A percentile compares a stretch with the other conserved stretches of the same genome.
Conservation (phyloP, 2,888 invertebrate species). For the Coecobrya sp. region DNA sequence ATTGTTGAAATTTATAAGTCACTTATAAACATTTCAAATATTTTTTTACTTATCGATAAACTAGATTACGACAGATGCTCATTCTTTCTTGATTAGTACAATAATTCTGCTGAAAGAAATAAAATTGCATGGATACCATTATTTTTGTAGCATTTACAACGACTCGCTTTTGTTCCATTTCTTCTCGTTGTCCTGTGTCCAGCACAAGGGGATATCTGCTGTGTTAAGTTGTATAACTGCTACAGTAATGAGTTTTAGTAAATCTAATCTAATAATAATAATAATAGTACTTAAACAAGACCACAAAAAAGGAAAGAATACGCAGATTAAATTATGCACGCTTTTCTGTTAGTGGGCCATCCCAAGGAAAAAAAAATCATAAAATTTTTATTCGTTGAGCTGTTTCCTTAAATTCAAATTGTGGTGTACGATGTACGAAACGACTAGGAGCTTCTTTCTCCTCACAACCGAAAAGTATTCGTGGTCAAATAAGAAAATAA, state of each 20-base stretch:
- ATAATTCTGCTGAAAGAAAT: background rate
- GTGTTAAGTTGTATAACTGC: too few relatives aligned
- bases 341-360: background rate
- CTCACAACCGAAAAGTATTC: background rate
- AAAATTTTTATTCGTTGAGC: conserved; percentile 1
- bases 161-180: background rate
- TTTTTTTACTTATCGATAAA: background rate
- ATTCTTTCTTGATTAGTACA: background rate
- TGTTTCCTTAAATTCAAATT: background rate
- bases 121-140: background rate
- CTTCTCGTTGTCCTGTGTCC: background rate
- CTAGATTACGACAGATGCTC: background rate
- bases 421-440: background rate
- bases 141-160: background rate
- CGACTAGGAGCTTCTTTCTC: background rate
- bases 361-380: background rate
- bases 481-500: background rate
- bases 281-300: background rate
- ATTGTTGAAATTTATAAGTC: background rate
- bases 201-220: too few relatives aligned
- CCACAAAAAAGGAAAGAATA: background rate
- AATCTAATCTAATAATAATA: background rate
- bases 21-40: background rate
- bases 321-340: background rate
- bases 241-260: conserved; percentile 14